phyloP scores from a whole-genome alignment of 2,888 invertebrate species.

The Xestia rhomboidea region DNA sequence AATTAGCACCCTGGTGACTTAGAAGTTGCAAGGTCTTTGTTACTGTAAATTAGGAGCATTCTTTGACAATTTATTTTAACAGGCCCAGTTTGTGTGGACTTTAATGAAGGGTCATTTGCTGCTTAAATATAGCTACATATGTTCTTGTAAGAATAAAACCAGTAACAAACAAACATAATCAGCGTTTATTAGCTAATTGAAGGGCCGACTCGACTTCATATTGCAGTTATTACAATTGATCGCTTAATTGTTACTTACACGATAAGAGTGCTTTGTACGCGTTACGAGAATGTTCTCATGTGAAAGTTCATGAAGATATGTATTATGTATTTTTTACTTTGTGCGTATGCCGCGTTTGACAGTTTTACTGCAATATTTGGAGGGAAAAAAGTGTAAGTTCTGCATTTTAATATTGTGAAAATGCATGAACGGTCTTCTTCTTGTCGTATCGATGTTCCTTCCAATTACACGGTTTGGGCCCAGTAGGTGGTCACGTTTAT shows the following conservation, averaged over 20 bases:
- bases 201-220: conserved; percentile 74
- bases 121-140: conserved; percentile 34
- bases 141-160: conserved; percentile 46
- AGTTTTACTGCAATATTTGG: background rate
- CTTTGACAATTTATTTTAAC: conserved; percentile 39
- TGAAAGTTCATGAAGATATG: conserved; percentile 66
- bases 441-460: no score
- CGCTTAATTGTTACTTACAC: conserved; percentile 79
- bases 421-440: background rate
- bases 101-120: conserved; percentile 35
- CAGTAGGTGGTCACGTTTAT: no score
- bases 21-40: conserved; percentile 66
- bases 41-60: conserved; percentile 52
- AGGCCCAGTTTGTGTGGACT: conserved; percentile 34
- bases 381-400: background rate
- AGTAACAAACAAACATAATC: conserved; percentile 65
- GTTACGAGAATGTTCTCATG: conserved; percentile 82
- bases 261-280: conserved; percentile 67
- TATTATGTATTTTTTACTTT: background rate
- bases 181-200: conserved; percentile 67
- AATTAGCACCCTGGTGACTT: conserved; percentile 69
- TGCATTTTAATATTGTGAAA: background rate
- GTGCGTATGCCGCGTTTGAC: background rate
- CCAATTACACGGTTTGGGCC: no score
- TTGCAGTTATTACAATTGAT: conserved; percentile 85